Conservation (phyloP, 2,113 vertebrate species). For the Fregata magnificens region DNA sequence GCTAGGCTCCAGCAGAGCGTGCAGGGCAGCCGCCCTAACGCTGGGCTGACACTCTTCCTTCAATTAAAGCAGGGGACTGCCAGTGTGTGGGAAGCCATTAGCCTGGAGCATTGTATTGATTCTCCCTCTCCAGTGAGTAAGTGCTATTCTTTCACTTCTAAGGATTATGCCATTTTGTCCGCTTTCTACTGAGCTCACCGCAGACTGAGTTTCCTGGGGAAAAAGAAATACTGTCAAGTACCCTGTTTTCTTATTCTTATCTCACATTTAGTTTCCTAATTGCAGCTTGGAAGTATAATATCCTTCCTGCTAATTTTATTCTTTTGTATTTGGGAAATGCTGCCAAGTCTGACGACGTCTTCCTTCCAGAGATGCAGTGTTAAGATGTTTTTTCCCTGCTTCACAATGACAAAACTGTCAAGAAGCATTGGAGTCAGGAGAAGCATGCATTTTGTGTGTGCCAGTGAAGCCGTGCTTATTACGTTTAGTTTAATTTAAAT, state of each 20-base stretch:
- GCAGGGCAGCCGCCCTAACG: background rate
- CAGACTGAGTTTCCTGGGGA: background rate
- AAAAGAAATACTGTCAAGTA: background rate
- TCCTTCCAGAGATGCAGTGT: background rate
- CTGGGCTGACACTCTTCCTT: background rate
- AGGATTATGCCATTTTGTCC: background rate
- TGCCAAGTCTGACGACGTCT: slow-evolving; percentile 30
- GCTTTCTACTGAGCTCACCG: background rate
- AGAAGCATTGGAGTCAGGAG: slow-evolving; percentile 22
- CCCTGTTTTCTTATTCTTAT: background rate
- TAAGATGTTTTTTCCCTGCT: background rate
- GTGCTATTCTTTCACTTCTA: background rate
- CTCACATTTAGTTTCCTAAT: slow-evolving; percentile 24
- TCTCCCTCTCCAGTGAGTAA: background rate
- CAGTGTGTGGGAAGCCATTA: background rate
- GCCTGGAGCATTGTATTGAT: background rate
- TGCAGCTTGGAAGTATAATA: slow-evolving; percentile 39
- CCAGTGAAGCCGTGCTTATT: slow-evolving; percentile 8
- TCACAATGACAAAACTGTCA: slow-evolving; percentile 24
- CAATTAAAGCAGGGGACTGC: background rate
- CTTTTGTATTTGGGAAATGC: slow-evolving; percentile 38
- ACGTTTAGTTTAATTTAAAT: slow-evolving; percentile 30
- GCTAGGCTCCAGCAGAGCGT: rapidly evolving
- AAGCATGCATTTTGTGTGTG: background rate
- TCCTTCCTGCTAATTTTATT: slow-evolving; percentile 50